Percentiles rank a stretch among this genome's conserved stretches.
Evolutionary conservation across 2,797 vertebrate species (phyloP).

Genomic region (Danio choprae): DNA sequence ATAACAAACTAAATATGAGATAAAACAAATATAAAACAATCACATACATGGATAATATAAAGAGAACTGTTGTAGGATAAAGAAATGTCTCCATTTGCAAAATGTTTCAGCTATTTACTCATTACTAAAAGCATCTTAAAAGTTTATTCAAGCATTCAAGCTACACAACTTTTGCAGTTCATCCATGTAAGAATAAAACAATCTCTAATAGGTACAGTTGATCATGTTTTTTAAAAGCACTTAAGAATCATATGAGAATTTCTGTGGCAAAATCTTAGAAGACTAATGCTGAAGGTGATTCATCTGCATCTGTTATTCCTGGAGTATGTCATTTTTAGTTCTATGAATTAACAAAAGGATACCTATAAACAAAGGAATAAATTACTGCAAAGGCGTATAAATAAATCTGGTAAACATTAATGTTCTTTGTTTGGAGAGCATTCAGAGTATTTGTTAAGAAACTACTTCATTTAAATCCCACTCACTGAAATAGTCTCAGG

Average conservation of each 20-base stretch:
- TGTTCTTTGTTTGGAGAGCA: background rate
- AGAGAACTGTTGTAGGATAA: background rate
- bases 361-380: background rate
- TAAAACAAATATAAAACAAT: background rate
- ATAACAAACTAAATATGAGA: background rate
- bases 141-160: constrained; percentile 1
- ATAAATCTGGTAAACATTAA: background rate
- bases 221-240: background rate
- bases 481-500: background rate
- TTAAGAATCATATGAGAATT: background rate
- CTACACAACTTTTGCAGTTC: background rate
- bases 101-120: background rate
- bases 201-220: background rate
- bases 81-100: background rate
- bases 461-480: background rate
- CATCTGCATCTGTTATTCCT: background rate
- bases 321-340: constrained; percentile 3
- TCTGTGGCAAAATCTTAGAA: background rate
- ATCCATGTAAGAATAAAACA: background rate
- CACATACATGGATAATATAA: background rate
- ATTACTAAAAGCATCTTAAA: too few relatives aligned
- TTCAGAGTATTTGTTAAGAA: background rate
- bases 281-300: background rate
- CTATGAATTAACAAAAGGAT: background rate
- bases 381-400: background rate